Evolutionary conservation across 2,888 invertebrate genomes (phyloP), one percentile per base, ranked within the genome.

Genomic region (Sminthurinus aureus): DNA sequence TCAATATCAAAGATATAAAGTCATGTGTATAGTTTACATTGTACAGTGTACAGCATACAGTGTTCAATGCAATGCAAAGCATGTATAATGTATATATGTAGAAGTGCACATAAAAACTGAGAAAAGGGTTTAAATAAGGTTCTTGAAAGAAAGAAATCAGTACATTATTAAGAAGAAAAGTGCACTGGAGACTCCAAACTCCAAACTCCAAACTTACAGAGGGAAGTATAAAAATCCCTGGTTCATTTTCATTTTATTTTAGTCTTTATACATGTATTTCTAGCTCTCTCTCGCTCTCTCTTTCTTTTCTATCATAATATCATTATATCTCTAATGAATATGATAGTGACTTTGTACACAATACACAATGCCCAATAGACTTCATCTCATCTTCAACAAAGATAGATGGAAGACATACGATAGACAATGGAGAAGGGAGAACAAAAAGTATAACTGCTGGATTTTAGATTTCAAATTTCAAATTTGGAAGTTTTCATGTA

Each of bases 61-160:
- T n/a, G n/a, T n/a, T n/a, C n/a, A n/a, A n/a, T n/a, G 1, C 38
- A 38, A 38, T 6, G 38, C 38, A 38, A 38, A 38, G 38, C n/a
- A n/a, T 38, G 38, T 38, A 38, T 6, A 38, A 38, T 38, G 38
- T 38, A 4, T 38, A 6, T 38, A 38, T 38, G 3, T 38, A 38
- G 1, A 38, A 4, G 38, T 38, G 38, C 38, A 38, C 38, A 38
- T 38, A 38, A 38, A 20, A 66, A 66, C 66, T 66, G 8, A 66
- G 66, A 66, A n/a, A 50, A 6, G 20, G 24, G 20, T 18, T 8
- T 18, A 11, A 76, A n/a, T 50, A 22, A 77, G 50, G 77, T 51
- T 52, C 77, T 77, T 77, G 58, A 80, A 80, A 80, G 58, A 80
- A 80, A 80, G 80, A 80, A 80, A 80, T 67, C 58, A 58, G 38